Base-by-base conservation (phyloP, 2,888 invertebrate species). In the Polyommatus icarus region DNA sequence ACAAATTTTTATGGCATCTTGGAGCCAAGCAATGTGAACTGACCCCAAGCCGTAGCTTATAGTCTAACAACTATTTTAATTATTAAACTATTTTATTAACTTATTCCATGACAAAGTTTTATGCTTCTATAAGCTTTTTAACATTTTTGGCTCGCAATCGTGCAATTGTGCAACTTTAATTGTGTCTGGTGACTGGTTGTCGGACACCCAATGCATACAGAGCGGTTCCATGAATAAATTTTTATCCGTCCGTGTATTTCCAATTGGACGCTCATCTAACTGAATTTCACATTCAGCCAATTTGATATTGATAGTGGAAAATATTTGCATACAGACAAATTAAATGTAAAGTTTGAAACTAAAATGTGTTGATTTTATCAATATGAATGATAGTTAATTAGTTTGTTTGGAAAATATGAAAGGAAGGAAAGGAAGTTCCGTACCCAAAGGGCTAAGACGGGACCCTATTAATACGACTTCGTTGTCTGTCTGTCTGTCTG, bases 121-220 rank as follows among this genome's bases (percentile, higher is more conserved):
- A 12, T 46, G 46, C 46, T 46, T 46, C 46, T 46, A 46, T 46
- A 40, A 67, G 29, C 29, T 29, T 67, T 67, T 67, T 6, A 67
- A 67, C 29, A 32, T 10, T 67, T 67, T 32, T 29, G 29, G 67
- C 67, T 7, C 67, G 32, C 67, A 32, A 67, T 32, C 29, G 29
- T 67, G 29, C 67, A 32, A 67, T 67, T 32, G 29, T 29, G 67
- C 15, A 67, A 67, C 29, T 67, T 67, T 67, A 67, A 67, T 67
- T 67, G 29, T 67, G 29, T 20, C 24, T 61, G 10, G 61, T 20
- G 5, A 20, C 24, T 10, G 10, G 2, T 20, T 67, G 67, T 67
- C 29, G 67, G 67, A 67, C 67, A 67, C 67, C 29, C 67, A 67
- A 67, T 67, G 67, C 67, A 67, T 67, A 67, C 67, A 67, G 29